Percentiles rank a stretch among this genome's conserved stretches.
phyloP scores from a whole-genome alignment of 2,113 vertebrate species.

The Mustela nigripes region DNA sequence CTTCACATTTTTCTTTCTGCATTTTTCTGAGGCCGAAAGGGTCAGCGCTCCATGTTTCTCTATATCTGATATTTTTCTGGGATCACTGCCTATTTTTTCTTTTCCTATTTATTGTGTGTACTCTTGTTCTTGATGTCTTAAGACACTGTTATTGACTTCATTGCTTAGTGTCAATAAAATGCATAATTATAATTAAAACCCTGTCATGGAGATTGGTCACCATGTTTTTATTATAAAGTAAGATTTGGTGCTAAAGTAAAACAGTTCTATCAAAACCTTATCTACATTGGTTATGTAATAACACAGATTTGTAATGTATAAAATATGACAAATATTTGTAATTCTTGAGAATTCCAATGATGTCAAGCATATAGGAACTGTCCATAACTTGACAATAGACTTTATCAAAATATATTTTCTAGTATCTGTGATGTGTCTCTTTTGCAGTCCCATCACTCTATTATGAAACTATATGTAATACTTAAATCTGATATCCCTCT shows the following conservation, averaged over 20 bases:
- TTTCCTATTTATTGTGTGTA: background rate
- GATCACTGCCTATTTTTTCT: background rate
- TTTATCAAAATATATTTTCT: slow-evolving; percentile 8
- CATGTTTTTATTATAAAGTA: background rate
- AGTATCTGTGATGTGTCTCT: background rate
- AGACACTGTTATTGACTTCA: background rate
- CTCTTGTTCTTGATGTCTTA: background rate
- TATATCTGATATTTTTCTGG: background rate
- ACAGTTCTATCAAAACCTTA: background rate
- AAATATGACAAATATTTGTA: slow-evolving; percentile 46
- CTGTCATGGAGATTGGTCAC: background rate
- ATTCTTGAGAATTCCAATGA: background rate
- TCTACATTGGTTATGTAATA: background rate
- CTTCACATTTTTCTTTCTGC: background rate
- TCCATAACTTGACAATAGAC: background rate
- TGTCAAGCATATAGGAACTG: background rate
- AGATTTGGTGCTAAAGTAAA: slow-evolving; percentile 10
- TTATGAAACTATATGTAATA: background rate
- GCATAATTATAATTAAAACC: background rate
- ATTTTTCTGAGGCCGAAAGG: background rate
- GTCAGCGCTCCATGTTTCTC: background rate
- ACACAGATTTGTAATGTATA: background rate
- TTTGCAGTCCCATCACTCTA: background rate
- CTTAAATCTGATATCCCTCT: background rate
- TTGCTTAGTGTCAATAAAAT: background rate